Percentiles rank a stretch among this genome's conserved stretches.
phyloP scores from a whole-genome alignment of 2,888 invertebrate species.

The Coelinius sp. region DNA sequence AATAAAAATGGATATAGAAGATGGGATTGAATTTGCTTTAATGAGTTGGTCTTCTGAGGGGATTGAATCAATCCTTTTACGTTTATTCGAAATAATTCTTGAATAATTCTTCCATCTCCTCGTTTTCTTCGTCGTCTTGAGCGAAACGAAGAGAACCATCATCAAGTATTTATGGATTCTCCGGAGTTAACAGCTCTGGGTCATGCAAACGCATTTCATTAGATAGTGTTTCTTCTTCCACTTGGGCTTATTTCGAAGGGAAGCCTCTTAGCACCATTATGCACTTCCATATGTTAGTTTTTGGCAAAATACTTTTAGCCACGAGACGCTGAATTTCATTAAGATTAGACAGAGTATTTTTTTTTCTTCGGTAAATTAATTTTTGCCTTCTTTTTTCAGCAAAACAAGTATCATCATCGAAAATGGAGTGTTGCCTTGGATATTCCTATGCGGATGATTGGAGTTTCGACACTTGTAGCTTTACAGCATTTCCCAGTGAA shows the following conservation, averaged over 20 bases:
- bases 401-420: constrained; percentile 55
- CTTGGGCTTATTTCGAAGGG: neutral
- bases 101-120: neutral
- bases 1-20: neutral
- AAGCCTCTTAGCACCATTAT: neutral
- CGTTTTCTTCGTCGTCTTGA: no score
- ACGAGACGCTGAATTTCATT: neutral
- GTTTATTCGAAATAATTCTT: constrained; percentile 15
- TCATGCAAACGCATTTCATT: constrained; percentile 53
- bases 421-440: constrained; percentile 38
- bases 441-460: constrained; percentile 64
- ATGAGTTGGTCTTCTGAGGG: constrained; percentile 42
- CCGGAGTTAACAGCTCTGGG: constrained; percentile 53
- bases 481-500: constrained; percentile 59
- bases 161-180: constrained; percentile 65
- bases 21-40: constrained; percentile 35
- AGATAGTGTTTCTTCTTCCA: constrained; percentile 49
- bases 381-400: constrained; percentile 24
- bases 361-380: neutral
- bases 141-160: constrained; percentile 50
- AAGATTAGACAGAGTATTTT: neutral
- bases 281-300: neutral
- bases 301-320: neutral
- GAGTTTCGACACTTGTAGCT: constrained; percentile 56
- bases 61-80: constrained; percentile 53